Percentiles rank a stretch among this genome's conserved stretches.
These are phyloP conservation scores for Cydia splendana DNA, from an alignment of 1,140 invertebrate species.

Conservation along the genomic window DNA sequence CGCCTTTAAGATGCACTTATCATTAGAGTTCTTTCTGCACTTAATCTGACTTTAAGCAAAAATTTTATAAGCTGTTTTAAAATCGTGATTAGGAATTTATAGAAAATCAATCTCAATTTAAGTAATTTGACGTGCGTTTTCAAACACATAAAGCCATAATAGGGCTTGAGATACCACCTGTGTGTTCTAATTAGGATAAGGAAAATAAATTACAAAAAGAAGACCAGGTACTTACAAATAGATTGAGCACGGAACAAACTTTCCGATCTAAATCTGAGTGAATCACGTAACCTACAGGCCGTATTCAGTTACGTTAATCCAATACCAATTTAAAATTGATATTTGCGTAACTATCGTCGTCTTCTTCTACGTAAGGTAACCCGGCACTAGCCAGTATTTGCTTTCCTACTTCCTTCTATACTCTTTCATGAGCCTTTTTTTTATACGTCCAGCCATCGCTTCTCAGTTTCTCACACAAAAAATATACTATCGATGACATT, in stretches of 20 bases:
- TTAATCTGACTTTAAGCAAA: conserved; percentile 1
- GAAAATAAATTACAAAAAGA: neutral
- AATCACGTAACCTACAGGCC: neutral
- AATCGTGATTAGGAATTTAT: conserved; percentile 9
- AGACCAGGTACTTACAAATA: neutral
- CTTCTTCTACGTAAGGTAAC: too few relatives aligned
- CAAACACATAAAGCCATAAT: neutral
- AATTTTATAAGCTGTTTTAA: neutral
- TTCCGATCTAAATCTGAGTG: neutral
- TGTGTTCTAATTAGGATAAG: neutral
- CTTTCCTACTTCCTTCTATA: too few relatives aligned
- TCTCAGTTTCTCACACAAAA: neutral
- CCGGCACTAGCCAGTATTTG: too few relatives aligned
- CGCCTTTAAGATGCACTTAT: conserved; percentile 4
- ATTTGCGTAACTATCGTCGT: conserved; percentile 29
- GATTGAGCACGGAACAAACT: neutral
- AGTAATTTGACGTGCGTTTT: neutral
- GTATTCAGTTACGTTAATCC: neutral
- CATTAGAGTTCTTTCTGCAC: neutral
- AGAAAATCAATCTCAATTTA: neutral
- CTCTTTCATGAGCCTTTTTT: neutral
- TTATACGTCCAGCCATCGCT: neutral
- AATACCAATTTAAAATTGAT: conserved; percentile 24
- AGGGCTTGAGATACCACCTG: neutral
- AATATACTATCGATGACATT: conserved; percentile 16